Conservation (phyloP, 2,888 invertebrate genomes). For the Tineola bisselliella region DNA sequence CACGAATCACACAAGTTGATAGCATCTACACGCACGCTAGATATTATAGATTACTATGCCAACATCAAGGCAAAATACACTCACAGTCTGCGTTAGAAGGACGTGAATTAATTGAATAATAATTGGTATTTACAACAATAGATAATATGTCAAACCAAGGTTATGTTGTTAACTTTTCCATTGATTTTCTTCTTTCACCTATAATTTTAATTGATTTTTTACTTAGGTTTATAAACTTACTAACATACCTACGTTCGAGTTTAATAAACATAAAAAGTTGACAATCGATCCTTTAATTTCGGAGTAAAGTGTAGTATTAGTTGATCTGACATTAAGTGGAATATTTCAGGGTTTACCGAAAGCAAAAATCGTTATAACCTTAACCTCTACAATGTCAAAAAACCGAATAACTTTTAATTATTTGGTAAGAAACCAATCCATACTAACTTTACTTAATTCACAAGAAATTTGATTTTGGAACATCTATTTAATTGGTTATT, state of each 20-base stretch:
- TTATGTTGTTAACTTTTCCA: too few relatives aligned
- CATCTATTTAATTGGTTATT: too few relatives aligned
- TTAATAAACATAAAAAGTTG: too few relatives aligned
- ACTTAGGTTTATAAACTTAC: too few relatives aligned
- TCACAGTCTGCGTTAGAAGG: neutral
- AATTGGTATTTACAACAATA: neutral
- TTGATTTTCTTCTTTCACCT: too few relatives aligned
- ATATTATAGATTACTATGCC: conserved; percentile 8
- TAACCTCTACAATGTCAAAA: neutral
- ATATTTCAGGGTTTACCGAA: neutral
- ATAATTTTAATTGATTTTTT: too few relatives aligned
- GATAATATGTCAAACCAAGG: too few relatives aligned
- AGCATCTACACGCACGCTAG: conserved; percentile 7
- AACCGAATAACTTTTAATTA: neutral
- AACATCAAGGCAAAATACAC: neutral
- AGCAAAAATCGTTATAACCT: conserved; percentile 1
- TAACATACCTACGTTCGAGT: too few relatives aligned
- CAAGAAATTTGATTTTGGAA: too few relatives aligned
- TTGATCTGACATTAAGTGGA: neutral
- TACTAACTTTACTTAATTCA: too few relatives aligned
- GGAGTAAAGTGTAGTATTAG: neutral
- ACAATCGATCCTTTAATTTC: neutral
- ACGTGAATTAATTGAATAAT: neutral
- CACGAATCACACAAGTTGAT: conserved; percentile 6
- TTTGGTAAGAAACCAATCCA: neutral